These are phyloP conservation scores for Strigops habroptila DNA, from an alignment of 2,113 vertebrate species.

Conservation along the genomic window DNA sequence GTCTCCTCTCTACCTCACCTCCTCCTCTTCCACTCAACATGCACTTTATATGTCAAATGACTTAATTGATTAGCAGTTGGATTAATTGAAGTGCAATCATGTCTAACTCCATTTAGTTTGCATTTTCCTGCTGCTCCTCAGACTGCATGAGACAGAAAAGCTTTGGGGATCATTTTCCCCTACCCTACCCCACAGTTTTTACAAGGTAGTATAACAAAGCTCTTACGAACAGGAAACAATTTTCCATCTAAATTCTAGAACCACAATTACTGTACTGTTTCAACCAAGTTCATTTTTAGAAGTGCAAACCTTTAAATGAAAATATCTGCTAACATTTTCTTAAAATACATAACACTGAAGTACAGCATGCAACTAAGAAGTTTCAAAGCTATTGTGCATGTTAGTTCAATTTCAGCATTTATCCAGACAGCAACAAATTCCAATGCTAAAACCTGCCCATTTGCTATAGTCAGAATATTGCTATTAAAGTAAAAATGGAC, in stretches of 20 bases:
- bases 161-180: not conserved
- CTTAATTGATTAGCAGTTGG: not conserved
- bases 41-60: not conserved
- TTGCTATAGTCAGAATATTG: not conserved
- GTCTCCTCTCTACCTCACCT: not conserved
- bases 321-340: not conserved
- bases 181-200: rapidly evolving
- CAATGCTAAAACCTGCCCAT: not conserved
- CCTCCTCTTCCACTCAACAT: rapidly evolving
- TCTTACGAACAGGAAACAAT: not conserved
- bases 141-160: not conserved
- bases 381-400: not conserved
- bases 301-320: not conserved
- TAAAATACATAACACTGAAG: not conserved
- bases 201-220: not conserved
- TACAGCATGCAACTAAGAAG: not conserved
- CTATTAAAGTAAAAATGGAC: not conserved
- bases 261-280: not conserved
- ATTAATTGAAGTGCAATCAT: not conserved
- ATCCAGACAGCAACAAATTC: not conserved
- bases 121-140: not conserved
- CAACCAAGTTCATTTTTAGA: not conserved
- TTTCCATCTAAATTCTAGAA: not conserved
- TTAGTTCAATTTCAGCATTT: not conserved
- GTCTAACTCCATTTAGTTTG: not conserved